A percentile compares a stretch with the other conserved stretches of the same genome.
Conservation (phyloP, 2,888 invertebrate genomes). For the Aphidius colemani region DNA sequence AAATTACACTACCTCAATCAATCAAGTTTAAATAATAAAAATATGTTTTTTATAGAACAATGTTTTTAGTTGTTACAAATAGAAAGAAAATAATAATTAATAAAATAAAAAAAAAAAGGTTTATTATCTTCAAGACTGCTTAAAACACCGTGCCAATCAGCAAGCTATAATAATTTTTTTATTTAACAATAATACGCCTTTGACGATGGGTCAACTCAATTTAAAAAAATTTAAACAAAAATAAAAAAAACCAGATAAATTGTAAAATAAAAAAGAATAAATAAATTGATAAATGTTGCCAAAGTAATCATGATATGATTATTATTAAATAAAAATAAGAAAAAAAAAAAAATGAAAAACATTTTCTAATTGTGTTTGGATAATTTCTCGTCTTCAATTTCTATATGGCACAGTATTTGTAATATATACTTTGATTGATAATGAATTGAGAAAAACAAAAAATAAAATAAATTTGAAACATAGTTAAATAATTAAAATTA, state of each 20-base stretch:
- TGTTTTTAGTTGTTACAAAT: too few relatives aligned
- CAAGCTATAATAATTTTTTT: background rate
- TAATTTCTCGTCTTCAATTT: conserved; percentile 25
- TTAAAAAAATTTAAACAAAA: background rate
- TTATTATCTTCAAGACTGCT: conserved; percentile 15
- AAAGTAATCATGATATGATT: conserved; percentile 39
- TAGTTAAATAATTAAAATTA: background rate
- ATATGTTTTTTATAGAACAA: too few relatives aligned
- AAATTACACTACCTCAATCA: conserved; percentile 15
- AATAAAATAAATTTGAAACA: background rate
- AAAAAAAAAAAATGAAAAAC: conserved; percentile 31
- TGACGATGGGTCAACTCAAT: conserved; percentile 9
- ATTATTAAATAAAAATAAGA: conserved; percentile 29
- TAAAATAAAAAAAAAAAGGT: background rate
- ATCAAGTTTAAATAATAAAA: conserved; percentile 1
- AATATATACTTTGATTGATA: background rate
- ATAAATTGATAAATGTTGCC: conserved; percentile 50
- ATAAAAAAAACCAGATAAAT: conserved; percentile 2
- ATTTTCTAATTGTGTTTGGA: conserved; percentile 9
- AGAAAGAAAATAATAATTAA: background rate
- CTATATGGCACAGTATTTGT: background rate
- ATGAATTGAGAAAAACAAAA: background rate
- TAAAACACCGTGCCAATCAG: conserved; percentile 1
- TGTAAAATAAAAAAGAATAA: conserved; percentile 38
- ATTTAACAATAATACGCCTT: conserved; percentile 1